phyloP scores from a whole-genome alignment of 2,113 vertebrate genomes.

The Nycticorax nycticorax region DNA sequence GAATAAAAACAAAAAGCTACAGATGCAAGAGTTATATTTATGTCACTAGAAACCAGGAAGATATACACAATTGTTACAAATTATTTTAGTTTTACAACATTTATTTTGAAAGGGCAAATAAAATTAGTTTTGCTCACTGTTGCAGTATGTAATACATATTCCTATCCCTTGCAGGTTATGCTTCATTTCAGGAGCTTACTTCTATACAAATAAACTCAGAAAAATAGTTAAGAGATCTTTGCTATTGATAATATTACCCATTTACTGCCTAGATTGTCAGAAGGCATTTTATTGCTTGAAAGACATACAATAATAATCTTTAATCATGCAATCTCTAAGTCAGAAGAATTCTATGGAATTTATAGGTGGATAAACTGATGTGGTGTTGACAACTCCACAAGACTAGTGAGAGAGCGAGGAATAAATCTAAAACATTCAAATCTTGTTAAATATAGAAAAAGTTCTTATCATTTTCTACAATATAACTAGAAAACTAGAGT shows the following conservation, averaged over 20 bases:
- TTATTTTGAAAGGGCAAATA: background rate
- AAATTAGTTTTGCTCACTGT: background rate
- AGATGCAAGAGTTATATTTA: background rate
- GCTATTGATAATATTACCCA: background rate
- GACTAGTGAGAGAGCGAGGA: background rate
- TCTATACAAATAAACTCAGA: background rate
- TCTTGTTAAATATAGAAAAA: background rate
- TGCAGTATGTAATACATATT: background rate
- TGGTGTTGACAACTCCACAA: background rate
- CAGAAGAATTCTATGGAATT: background rate
- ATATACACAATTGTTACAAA: background rate
- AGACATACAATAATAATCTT: background rate
- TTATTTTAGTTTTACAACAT: background rate
- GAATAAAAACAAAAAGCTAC: background rate
- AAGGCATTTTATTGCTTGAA: background rate
- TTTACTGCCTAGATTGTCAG: background rate
- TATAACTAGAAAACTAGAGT: background rate
- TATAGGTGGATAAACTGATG: background rate
- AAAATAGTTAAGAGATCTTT: background rate
- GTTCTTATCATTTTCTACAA: background rate
- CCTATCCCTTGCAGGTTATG: background rate
- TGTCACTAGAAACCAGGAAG: background rate
- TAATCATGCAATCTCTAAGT: background rate
- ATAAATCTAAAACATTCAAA: background rate
- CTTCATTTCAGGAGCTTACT: background rate